Evolutionary conservation across 2,888 invertebrate species (phyloP), one percentile per base, ranked within the genome.

Genomic region (Cerceris ruficornis): DNA sequence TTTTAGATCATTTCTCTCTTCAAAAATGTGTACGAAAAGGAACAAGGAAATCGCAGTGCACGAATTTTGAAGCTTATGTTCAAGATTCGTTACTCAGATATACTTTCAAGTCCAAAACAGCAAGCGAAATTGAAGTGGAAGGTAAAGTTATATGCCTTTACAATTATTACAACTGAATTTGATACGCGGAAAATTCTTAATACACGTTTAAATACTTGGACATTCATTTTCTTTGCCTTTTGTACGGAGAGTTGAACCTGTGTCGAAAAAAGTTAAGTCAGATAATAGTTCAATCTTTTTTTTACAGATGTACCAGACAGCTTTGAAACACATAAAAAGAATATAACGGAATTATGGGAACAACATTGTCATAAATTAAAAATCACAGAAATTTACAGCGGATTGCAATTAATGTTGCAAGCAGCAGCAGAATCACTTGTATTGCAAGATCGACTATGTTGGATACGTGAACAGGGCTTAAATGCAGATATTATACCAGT

Each of bases 401-500:
- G 88, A n/a, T 80, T 92, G 50, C 92, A 92, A 81, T 77, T 90
- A 72, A 81, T 92, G 69, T 66, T 92, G 17, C 92, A 92, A 85
- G 84, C 86, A 61, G 82, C 90, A 13, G 91, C 90, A 6, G 92
- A 92, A 73, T 91, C 90, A 42, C 50, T 92, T 7, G 81, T 92
- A 39, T 77, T 92, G 65, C 78, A 77, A 15, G 92, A 92, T 75
- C 86, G 92, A 72, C 72, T 89, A 17, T 86, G 81, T 59, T 92
- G 89, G 88, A 81, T 92, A 50, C 77, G 83, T 11, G 92, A 92
- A 79, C 84, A 86, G 61, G 84, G 81, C 11, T 88, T 81, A 66
- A 43, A 85, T 13, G 78, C 88, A 6, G 78, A 78, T 67, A 88
- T 90, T 43, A 15, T 89, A 50, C 80, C 89, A 17, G 88, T 89